phyloP scores from a whole-genome alignment of 2,797 vertebrate species.

The Dipus sagitta region DNA sequence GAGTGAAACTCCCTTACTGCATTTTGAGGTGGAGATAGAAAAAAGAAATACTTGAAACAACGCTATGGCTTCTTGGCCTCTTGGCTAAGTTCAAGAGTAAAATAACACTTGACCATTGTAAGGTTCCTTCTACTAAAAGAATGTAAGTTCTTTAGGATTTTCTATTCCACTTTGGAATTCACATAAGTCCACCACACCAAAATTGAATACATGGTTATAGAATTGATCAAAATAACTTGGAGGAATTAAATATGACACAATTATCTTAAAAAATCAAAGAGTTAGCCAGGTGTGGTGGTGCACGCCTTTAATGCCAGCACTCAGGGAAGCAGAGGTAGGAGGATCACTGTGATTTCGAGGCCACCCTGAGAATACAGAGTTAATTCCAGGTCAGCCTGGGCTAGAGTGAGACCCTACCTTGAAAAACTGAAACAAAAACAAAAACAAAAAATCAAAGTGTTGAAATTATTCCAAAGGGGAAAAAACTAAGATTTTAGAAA shows the following conservation, averaged over 20 bases:
- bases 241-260: conserved; percentile 30
- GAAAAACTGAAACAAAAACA: no score
- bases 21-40: neutral
- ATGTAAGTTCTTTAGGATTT: neutral
- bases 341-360: no score
- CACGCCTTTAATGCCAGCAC: no score
- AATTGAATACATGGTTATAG: neutral
- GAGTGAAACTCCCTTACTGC: neutral
- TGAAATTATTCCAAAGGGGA: neutral
- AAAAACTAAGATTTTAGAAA: neutral
- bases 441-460: neutral
- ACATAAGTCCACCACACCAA: neutral
- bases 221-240: conserved; percentile 20
- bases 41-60: neutral
- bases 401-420: no score
- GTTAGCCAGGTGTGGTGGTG: no score
- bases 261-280: neutral
- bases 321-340: no score
- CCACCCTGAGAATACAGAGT: no score
- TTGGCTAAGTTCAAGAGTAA: neutral
- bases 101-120: neutral
- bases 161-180: conserved; percentile 31
- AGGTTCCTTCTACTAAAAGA: neutral
- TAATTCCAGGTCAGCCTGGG: no score
- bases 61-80: no score